Percentiles rank a stretch among this genome's conserved stretches.
Conservation (phyloP, 2,888 invertebrate genomes). For the Amphipyra tragopoginis region DNA sequence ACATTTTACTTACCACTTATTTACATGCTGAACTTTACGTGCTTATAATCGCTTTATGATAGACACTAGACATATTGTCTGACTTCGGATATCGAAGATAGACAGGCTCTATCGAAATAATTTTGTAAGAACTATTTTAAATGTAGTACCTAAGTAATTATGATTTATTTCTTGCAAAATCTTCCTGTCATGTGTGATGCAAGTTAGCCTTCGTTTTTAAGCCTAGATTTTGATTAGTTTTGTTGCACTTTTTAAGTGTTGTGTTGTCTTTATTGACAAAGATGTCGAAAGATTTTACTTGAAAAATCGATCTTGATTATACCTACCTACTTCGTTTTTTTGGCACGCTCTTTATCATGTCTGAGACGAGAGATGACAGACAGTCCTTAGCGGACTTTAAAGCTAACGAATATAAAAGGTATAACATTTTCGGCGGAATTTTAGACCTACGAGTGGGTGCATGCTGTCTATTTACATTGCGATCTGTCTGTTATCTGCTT, state of each 20-base stretch:
- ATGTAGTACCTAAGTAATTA: slow-evolving; percentile 31
- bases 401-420: no score
- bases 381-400: no score
- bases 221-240: slow-evolving; percentile 9
- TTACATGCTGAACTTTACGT: slow-evolving; percentile 34
- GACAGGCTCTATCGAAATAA: slow-evolving; percentile 35
- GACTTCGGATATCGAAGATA: slow-evolving; percentile 21
- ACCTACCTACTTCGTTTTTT: no score
- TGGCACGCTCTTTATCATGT: no score
- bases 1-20: slow-evolving; percentile 35
- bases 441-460: no score
- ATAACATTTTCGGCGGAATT: no score
- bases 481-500: no score
- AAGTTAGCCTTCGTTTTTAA: slow-evolving; percentile 30
- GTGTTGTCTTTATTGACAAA: not conserved
- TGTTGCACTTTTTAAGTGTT: slow-evolving; percentile 3
- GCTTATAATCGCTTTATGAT: slow-evolving; percentile 24
- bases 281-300: no score
- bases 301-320: no score
- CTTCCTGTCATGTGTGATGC: slow-evolving; percentile 23
- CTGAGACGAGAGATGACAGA: no score
- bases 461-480: no score
- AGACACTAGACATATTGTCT: slow-evolving; percentile 33
- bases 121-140: slow-evolving; percentile 43
- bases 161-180: slow-evolving; percentile 30